These are phyloP conservation scores for Beroe ovata DNA, from an alignment of 37 sponge, comb jelly and placozoan genomes.

Conservation along the genomic window DNA sequence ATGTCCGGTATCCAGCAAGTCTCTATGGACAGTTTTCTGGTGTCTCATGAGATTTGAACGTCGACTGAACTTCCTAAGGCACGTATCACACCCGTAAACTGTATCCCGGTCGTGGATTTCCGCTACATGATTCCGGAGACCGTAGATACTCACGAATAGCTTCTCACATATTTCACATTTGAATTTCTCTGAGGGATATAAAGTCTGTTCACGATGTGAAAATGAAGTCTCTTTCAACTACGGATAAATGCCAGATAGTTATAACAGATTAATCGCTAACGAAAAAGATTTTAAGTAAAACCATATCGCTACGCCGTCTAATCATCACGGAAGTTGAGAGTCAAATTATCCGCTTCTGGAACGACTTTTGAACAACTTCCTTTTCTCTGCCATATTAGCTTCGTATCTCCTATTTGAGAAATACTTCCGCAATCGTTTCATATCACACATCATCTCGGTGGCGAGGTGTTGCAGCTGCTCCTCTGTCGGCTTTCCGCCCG, in stretches of 20 bases:
- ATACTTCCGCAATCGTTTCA: not conserved
- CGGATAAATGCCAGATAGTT: too few relatives aligned
- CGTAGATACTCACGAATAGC: not conserved
- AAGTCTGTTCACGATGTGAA: too few relatives aligned
- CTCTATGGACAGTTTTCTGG: not conserved
- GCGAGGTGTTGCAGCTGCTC: not conserved
- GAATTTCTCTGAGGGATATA: too few relatives aligned
- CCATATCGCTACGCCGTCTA: too few relatives aligned
- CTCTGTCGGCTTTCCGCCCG: not conserved
- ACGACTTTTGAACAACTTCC: too few relatives aligned
- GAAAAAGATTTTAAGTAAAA: too few relatives aligned
- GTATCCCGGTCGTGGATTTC: not conserved
- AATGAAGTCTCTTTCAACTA: too few relatives aligned
- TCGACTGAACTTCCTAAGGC: not conserved
- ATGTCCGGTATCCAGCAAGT: too few relatives aligned
- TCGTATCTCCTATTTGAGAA: not conserved
- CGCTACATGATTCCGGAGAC: not conserved
- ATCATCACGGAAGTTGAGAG: too few relatives aligned
- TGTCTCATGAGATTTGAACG: not conserved
- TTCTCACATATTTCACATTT: not conserved
- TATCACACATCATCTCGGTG: not conserved
- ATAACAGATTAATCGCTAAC: too few relatives aligned
- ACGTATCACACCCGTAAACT: not conserved
- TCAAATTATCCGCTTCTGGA: too few relatives aligned
- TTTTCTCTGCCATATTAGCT: not conserved